These are phyloP conservation scores for Scaptomyza hsui DNA, from an alignment of 1,140 invertebrate species.

Conservation along the genomic window DNA sequence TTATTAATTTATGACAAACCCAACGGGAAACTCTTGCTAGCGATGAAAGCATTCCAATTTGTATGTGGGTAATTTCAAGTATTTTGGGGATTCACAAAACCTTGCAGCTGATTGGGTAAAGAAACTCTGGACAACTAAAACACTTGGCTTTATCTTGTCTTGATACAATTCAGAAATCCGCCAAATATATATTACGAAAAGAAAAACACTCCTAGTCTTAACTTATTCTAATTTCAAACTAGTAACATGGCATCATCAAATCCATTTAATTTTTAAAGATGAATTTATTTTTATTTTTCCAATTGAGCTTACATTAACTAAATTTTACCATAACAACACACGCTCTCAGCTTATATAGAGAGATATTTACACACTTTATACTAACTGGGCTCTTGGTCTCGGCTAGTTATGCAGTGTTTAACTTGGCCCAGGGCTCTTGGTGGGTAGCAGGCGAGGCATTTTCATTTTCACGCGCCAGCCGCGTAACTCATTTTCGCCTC, in stretches of 20 bases:
- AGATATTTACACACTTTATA: slow-evolving; percentile 15
- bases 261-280: too few relatives aligned
- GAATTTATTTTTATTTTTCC: too few relatives aligned
- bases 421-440: slow-evolving; percentile 58
- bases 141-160: too few relatives aligned
- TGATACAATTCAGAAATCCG: too few relatives aligned
- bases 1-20: slow-evolving; percentile 77
- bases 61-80: neutral
- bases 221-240: too few relatives aligned
- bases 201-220: too few relatives aligned
- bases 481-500: slow-evolving; percentile 75
- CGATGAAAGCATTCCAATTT: slow-evolving; percentile 29
- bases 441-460: slow-evolving; percentile 56
- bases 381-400: slow-evolving; percentile 35
- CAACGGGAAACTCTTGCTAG: slow-evolving; percentile 48
- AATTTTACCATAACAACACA: neutral
- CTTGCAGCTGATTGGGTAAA: too few relatives aligned
- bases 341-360: slow-evolving; percentile 3
- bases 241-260: too few relatives aligned
- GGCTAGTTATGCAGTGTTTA: slow-evolving; percentile 78
- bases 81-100: neutral
- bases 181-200: too few relatives aligned
- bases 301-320: neutral
- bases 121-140: too few relatives aligned
- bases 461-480: slow-evolving; percentile 70